Conservation (phyloP, 92 coral and sea anemone genomes). For the Pocillopora meandrina region DNA sequence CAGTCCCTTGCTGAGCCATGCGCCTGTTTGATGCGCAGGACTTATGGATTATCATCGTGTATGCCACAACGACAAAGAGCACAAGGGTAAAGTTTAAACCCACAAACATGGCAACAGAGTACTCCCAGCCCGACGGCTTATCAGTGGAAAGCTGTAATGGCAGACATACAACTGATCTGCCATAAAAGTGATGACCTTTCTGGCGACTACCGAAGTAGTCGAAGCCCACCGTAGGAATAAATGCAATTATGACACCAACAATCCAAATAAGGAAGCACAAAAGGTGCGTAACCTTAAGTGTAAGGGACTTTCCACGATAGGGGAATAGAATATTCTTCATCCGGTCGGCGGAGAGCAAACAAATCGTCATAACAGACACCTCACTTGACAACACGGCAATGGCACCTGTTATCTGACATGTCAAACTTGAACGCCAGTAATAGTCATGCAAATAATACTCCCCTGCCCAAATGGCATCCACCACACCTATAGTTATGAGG, state of each 20-base stretch:
- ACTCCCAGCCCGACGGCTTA: neutral
- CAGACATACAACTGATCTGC: slow-evolving; percentile 6
- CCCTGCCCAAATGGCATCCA: slow-evolving; percentile 12
- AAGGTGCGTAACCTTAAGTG: no score
- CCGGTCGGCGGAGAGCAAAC: no score
- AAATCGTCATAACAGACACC: no score
- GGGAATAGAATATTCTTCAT: no score
- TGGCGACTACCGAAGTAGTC: neutral
- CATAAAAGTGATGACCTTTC: neutral
- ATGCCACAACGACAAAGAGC: slow-evolving; percentile 29
- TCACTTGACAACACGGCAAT: no score
- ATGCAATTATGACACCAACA: no score
- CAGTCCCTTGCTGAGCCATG: neutral
- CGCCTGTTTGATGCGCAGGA: neutral
- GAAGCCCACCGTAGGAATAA: neutral
- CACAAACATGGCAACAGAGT: slow-evolving; percentile 5
- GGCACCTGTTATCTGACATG: no score
- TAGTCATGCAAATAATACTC: no score
- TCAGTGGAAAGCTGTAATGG: no score
- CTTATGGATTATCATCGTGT: neutral
- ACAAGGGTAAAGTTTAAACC: slow-evolving; percentile 15
- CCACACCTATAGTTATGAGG: slow-evolving; percentile 7
- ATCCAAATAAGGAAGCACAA: no score
- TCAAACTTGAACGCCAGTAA: no score
- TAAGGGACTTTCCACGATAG: no score